Evolutionary conservation across 2,797 vertebrate species (phyloP), one percentile per base, ranked within the genome.

Genomic region (Eospalax fontanierii): DNA sequence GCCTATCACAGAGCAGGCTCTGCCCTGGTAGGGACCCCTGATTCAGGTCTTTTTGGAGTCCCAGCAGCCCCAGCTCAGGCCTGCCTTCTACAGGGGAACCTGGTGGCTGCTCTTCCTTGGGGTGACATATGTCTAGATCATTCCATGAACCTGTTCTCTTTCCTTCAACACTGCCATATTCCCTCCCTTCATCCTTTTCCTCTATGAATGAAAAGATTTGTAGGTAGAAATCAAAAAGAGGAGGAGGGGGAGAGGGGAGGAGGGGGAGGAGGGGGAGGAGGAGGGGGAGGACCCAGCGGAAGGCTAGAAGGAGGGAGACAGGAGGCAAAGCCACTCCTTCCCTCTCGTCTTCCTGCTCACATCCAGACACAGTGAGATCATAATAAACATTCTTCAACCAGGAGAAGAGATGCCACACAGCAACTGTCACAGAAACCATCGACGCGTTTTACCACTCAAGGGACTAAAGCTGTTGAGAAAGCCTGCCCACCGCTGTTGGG

Each of bases 381-480:
- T 59, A 89, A 93, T 43, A 82, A 94, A n/a, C 57, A 73, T 93
- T 86, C 87, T 95, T 82, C 89, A 86, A 7, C 79, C 76, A 1
- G 3, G 30, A 46, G 87, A 96, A 57, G 28, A 91, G 83, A 92
- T 21, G 50, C 35, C 1, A 2, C 1, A 2, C 46, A 24, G 89
- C 16, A 61, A 54, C 88, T 68, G 89, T 80, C 88, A 79, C 46
- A 50, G 35, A 30, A 91, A 89, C n/a, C 81, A 80, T 90, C 78
- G 11, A 10, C 63, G 86, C 40, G 78, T 84, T 93, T 78, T 76
- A 79, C 78, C 65, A 82, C 89, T 59, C 76, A 63, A 40, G 50
- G 70, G 84, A 54, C 43, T 4, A 68, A 50, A 65, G 68, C 92
- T 46, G 43, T 54, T 57, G 46, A 63, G 86, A 26, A 93, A 94